phyloP scores from a whole-genome alignment of 2,113 vertebrate genomes.

The Cottus gobio region DNA sequence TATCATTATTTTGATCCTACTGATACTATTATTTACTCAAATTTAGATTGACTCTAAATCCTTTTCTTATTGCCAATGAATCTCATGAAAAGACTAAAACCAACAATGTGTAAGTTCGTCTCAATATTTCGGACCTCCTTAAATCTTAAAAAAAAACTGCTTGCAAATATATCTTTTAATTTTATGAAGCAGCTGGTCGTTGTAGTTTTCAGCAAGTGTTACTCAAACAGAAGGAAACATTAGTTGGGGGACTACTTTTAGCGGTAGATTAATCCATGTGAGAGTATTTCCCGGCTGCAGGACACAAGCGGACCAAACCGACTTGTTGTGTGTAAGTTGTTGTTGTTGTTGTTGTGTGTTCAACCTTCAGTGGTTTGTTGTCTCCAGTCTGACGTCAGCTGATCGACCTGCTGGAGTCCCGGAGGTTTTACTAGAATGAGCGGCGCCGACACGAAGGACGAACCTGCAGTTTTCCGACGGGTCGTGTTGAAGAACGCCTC shows the following conservation, averaged over 20 bases:
- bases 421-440: slow-evolving; percentile 62
- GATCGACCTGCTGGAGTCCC: slow-evolving; percentile 4
- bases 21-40: no score
- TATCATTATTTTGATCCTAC: not conserved
- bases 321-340: no score
- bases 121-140: no score
- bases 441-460: slow-evolving; percentile 41
- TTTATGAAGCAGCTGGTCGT: not conserved
- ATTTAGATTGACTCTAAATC: not conserved
- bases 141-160: no score
- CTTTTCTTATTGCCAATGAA: not conserved
- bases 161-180: no score
- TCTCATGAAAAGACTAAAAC: no score
- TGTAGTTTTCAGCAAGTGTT: not conserved
- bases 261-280: not conserved
- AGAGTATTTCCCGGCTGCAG: not conserved
- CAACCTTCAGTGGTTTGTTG: not conserved
- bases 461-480: slow-evolving; percentile 78
- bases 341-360: not conserved
- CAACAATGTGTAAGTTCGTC: no score
- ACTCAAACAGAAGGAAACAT: not conserved
- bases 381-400: not conserved
- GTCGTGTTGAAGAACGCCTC: slow-evolving; percentile 84
- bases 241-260: not conserved
- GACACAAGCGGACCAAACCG: no score